Percentiles rank a stretch among this genome's conserved stretches.
phyloP scores from a whole-genome alignment of 2,888 invertebrate species.

The Branchellion lobata region DNA sequence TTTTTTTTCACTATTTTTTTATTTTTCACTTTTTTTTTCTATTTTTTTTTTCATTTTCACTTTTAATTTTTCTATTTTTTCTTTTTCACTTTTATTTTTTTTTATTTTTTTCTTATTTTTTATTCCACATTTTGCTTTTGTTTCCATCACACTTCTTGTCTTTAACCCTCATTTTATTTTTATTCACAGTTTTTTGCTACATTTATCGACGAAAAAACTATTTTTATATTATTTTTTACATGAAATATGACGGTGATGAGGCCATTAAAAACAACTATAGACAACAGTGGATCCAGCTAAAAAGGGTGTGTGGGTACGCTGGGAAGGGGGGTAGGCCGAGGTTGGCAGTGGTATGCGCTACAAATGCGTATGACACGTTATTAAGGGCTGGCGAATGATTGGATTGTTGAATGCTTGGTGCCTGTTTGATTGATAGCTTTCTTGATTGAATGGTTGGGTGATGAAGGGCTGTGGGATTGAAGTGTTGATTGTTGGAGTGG shows the following conservation, averaged over 20 bases:
- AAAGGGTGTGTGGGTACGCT: too few species aligned
- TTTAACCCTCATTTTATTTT: not conserved
- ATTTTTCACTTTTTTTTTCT: not conserved
- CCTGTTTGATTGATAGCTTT: not conserved
- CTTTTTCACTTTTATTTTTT: not conserved
- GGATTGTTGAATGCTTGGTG: not conserved
- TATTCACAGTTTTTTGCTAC: not conserved
- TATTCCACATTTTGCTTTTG: not conserved
- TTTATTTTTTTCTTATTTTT: not conserved
- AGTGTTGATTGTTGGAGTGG: not conserved
- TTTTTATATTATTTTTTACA: too few species aligned
- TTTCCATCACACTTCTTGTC: not conserved
- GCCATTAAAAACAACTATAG: too few species aligned
- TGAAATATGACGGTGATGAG: too few species aligned
- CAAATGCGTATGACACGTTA: conserved; percentile 1
- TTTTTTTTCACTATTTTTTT: not conserved
- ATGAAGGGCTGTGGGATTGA: not conserved
- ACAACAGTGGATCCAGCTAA: too few species aligned
- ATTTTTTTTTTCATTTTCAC: not conserved
- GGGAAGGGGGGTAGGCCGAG: too few species aligned
- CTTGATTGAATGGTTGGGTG: not conserved
- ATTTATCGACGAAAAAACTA: too few species aligned
- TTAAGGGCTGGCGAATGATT: not conserved
- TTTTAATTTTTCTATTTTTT: not conserved
- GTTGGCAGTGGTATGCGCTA: too few species aligned